Conservation (phyloP, 2,888 invertebrate genomes). For the Nycteola revayana region DNA sequence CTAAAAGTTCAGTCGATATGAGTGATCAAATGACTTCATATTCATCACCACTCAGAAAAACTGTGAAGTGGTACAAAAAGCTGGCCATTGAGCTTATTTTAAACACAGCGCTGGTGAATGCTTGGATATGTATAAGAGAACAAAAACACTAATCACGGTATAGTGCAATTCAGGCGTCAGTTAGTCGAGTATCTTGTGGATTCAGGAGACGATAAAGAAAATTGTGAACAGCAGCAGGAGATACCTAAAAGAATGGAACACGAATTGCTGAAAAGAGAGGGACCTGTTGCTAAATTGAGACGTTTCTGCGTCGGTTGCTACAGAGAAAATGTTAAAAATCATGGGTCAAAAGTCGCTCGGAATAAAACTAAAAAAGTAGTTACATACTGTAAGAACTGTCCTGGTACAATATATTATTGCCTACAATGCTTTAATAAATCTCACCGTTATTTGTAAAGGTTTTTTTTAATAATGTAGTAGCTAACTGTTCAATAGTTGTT, state of each 20-base stretch:
- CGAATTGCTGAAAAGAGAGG: slow-evolving; percentile 5
- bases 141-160: not conserved
- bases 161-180: not conserved
- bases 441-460: slow-evolving; percentile 10
- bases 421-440: slow-evolving; percentile 11
- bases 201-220: no score
- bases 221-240: slow-evolving; percentile 2
- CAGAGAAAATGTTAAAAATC: not conserved
- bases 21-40: slow-evolving; percentile 13
- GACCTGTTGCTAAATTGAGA: slow-evolving; percentile 6
- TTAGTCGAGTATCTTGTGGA: slow-evolving; percentile 1
- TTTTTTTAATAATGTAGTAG: slow-evolving; percentile 6
- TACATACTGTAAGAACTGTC: slow-evolving; percentile 4
- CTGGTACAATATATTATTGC: slow-evolving; percentile 7
- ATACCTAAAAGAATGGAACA: slow-evolving; percentile 5
- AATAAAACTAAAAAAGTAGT: slow-evolving; percentile 2
- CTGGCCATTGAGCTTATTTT: slow-evolving; percentile 2
- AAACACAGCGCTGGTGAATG: slow-evolving; percentile 6
- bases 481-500: slow-evolving; percentile 1
- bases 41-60: slow-evolving; percentile 7
- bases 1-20: slow-evolving; percentile 9
- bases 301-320: slow-evolving; percentile 6
- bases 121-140: slow-evolving; percentile 5
- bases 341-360: slow-evolving; percentile 3
- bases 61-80: slow-evolving; percentile 7